These are phyloP conservation scores for Zaprionus ghesquierei DNA, from an alignment of 1,140 invertebrate genomes.

Conservation along the genomic window DNA sequence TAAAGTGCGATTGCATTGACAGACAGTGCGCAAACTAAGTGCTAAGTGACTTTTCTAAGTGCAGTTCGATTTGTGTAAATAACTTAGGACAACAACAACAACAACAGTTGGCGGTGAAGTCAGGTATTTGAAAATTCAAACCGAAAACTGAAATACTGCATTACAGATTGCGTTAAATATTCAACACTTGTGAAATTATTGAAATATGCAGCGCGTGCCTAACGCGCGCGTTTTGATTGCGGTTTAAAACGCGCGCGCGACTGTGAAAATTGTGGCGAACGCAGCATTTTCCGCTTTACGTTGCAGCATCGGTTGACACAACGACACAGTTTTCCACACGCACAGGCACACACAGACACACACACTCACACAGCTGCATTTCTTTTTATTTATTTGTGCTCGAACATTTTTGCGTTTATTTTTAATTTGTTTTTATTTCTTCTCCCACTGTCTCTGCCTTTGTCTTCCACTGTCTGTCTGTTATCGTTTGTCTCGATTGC, in stretches of 20 bases:
- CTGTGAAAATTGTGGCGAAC: constrained; percentile 40
- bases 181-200: constrained; percentile 2
- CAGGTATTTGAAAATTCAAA: constrained; percentile 18
- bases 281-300: not conserved
- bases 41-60: constrained; percentile 7
- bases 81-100: constrained; percentile 10
- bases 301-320: constrained; percentile 56
- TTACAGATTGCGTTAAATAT: constrained; percentile 11
- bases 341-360: constrained; percentile 16
- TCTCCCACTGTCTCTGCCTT: no score
- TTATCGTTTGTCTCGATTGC: constrained; percentile 5
- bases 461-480: constrained; percentile 7
- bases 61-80: constrained; percentile 6
- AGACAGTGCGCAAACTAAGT: no score
- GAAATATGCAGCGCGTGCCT: constrained; percentile 43
- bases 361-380: constrained; percentile 24
- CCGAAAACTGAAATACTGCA: not conserved
- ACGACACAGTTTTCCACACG: constrained; percentile 70
- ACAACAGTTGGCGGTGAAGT: constrained; percentile 2
- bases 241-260: constrained; percentile 47
- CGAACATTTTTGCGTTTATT: constrained; percentile 67
- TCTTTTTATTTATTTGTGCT: constrained; percentile 63
- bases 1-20: constrained; percentile 5
- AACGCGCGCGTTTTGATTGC: constrained; percentile 45
- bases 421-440: constrained; percentile 77